Base-by-base conservation (phyloP, 1,140 invertebrate genomes). In the Bombus pyrosoma region DNA sequence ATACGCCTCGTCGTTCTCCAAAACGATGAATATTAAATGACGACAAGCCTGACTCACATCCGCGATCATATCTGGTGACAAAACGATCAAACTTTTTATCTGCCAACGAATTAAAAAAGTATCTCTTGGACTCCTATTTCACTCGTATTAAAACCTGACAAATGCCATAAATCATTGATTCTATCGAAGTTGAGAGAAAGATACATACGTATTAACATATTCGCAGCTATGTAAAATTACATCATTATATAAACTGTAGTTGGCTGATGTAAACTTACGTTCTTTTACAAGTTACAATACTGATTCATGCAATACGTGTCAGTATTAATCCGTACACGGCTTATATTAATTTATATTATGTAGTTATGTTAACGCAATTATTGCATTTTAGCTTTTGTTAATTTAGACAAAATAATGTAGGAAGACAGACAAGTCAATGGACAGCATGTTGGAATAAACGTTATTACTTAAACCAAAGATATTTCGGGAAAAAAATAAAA, bases 11-110 rank as follows among this genome's bases (percentile, higher is more conserved):
- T 25, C 37, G 15, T 78, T 78, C 32, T 15, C 13, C 39, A 22
- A 78, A 43, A 34, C n/a, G 34, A 66, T 43, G 77, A 79, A 79
- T 66, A 66, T 76, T 57, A 57, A 57, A 43, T 37, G 34, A 37
- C 25, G 47, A 25, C 12, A 57, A 34, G 13, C 15, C n/a, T 66
- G 62, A 79, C 41, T 79, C 39, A 28, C 12, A 28, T 43, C 57
- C 59, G n/a, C n/a, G 64, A 43, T 47, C 32, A 34, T 68, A 66
- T 34, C 32, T 34, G 39, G 12, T 34, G 25, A 69, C 57, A 37
- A 59, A 59, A 37, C 18, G 22, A 77, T 64, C 62, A 3, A 57
- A 62, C 34, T n/a, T 62, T 39, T 62, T 77, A 62, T 39, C 34
- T 22, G 9, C 13, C 13, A 39, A 32, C 37, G n/a, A 41, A 41